Evolutionary conservation across 2,113 vertebrate genomes (phyloP).

Genomic region (Gallinago paraguaiae): DNA sequence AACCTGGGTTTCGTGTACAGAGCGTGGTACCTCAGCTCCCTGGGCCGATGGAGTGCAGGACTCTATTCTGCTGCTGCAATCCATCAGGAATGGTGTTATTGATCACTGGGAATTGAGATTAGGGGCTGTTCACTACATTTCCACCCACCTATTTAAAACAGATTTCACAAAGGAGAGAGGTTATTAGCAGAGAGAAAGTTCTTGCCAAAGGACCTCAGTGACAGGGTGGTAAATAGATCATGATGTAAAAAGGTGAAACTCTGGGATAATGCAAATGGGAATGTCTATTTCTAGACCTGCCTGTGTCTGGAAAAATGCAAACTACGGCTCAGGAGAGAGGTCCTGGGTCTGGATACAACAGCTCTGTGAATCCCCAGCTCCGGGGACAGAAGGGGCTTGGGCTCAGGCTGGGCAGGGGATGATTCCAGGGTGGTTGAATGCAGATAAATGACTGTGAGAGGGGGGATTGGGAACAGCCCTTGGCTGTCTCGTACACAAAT

Average conservation of each 20-base stretch:
- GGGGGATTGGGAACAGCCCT: fast-evolving
- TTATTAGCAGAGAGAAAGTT: not conserved
- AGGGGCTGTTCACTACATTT: not conserved
- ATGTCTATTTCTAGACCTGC: not conserved
- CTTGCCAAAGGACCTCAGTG: not conserved
- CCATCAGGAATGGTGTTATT: not conserved
- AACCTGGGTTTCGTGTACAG: not conserved
- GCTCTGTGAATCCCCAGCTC: not conserved
- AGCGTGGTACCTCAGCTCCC: not conserved
- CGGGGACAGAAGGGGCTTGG: not conserved
- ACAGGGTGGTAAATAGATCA: not conserved
- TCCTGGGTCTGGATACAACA: not conserved
- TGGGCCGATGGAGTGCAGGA: not conserved
- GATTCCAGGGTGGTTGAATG: not conserved
- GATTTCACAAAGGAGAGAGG: not conserved
- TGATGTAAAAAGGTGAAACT: not conserved
- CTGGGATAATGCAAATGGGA: not conserved
- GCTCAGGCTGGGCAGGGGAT: not conserved
- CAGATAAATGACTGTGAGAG: not conserved
- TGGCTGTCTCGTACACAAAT: not conserved
- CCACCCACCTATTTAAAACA: not conserved
- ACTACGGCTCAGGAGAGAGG: not conserved
- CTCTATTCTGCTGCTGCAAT: not conserved
- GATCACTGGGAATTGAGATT: not conserved
- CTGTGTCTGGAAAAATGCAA: not conserved